Evolutionary conservation across 2,113 vertebrate genomes (phyloP).

Genomic region (Phrynosoma blainvillii): DNA sequence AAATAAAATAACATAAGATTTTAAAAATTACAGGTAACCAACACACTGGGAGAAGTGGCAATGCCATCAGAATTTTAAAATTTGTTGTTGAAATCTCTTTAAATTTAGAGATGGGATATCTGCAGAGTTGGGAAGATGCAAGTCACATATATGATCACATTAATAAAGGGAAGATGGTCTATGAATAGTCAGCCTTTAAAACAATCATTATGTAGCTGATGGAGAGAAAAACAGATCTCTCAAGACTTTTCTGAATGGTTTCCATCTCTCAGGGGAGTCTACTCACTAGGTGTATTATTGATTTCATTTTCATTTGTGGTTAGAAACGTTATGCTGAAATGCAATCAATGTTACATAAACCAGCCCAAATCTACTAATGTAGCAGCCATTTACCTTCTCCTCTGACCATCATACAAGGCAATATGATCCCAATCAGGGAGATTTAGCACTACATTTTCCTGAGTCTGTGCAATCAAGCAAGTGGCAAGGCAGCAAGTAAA

Average conservation of each 20-base stretch:
- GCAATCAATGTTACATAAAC: constrained; percentile 2
- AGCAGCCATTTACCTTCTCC: neutral
- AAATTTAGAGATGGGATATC: neutral
- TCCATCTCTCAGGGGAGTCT: neutral
- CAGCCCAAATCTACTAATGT: neutral
- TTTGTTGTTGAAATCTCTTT: neutral
- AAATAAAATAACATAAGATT: no score
- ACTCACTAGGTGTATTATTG: neutral
- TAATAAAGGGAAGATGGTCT: neutral
- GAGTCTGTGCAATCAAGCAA: neutral
- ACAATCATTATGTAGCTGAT: neutral
- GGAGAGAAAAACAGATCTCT: neutral
- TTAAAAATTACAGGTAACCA: neutral
- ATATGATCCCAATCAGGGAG: neutral
- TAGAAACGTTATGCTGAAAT: constrained; percentile 18
- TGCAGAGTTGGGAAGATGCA: neutral
- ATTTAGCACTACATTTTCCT: neutral
- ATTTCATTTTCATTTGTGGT: neutral
- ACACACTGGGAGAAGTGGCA: neutral
- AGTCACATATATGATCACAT: neutral
- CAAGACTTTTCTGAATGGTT: neutral
- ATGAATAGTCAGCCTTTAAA: neutral
- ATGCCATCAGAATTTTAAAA: neutral
- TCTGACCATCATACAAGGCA: neutral
- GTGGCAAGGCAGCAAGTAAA: neutral